Base-by-base conservation (phyloP, 2,113 vertebrate genomes). In the Semnornis frantzii region DNA sequence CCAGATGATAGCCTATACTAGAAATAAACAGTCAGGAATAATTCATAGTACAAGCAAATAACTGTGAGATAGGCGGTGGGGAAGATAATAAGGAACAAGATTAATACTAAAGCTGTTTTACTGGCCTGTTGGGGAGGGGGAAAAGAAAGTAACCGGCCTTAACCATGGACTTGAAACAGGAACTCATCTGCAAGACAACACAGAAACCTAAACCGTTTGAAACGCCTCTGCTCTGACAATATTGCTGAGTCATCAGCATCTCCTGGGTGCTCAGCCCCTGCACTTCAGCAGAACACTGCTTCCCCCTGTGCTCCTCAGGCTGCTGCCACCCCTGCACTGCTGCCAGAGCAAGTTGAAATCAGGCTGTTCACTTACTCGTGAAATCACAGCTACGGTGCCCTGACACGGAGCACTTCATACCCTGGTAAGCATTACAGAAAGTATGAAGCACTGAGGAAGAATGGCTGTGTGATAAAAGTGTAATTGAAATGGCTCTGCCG, bases 401-500 rank as follows among this genome's bases (percentile, higher is more conserved):
- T 74, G 88, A 34, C 82, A 46, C 8, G 1, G 7, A 92, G n/a
- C 72, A 42, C 77, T 95, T 89, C 93, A 92, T 74, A 70, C 85
- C 82, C 92, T 62, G 57, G 30, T 66, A 31, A 93, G 92, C 93
- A 89, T 25, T 93, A 86, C 55, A 92, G 8, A 89, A 78, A 82
- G 80, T 55, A 82, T 13, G 39, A 50, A 82, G 65, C 28, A 13
- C 60, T 58, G 24, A 20, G 83, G 77, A 95, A 96, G 92, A 90
- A 95, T 54, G 88, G 81, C 86, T 89, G 73, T 27, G 62, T 46
- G 93, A 95, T 95, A 97, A 96, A 96, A 66, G 72, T 75, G 37
- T 95, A 96, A 92, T 82, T 95, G 80, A 94, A 97, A 92, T 85
- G 85, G 79, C 69, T 92, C 18, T 78, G 57, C 89, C 79, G 80